A percentile compares a stretch with the other conserved stretches of the same genome.
Conservation (phyloP, 2,888 invertebrate species). For the Pristionchus maxplancki region DNA sequence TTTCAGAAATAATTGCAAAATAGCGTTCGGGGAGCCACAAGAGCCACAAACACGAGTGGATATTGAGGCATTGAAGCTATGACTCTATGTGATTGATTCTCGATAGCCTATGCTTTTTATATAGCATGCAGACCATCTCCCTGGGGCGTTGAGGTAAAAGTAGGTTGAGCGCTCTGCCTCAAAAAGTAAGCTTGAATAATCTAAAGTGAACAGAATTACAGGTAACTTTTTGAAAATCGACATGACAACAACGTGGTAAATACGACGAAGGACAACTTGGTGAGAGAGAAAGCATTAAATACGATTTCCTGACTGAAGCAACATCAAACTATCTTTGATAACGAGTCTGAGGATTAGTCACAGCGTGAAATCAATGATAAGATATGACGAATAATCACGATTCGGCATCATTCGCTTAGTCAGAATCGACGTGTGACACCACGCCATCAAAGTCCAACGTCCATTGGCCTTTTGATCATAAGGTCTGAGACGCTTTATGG, state of each 20-base stretch:
- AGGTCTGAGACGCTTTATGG: too few relatives aligned
- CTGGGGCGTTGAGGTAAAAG: background rate
- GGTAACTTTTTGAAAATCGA: background rate
- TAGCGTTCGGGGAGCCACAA: too few relatives aligned
- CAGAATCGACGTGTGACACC: background rate
- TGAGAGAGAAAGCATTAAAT: background rate
- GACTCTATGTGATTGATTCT: too few relatives aligned
- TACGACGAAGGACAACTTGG: too few relatives aligned
- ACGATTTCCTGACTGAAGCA: background rate
- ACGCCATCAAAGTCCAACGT: too few relatives aligned
- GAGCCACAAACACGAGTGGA: too few relatives aligned
- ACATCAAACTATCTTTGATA: background rate
- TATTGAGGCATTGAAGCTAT: too few relatives aligned
- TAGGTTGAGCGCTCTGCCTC: background rate
- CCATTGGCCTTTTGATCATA: too few relatives aligned
- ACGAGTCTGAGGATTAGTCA: background rate
- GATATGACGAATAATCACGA: background rate
- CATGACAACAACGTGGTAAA: background rate
- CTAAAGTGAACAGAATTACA: background rate
- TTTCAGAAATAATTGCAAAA: background rate
- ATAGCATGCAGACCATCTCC: too few relatives aligned
- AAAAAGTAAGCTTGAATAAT: background rate
- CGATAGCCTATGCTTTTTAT: too few relatives aligned
- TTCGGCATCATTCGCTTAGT: background rate
- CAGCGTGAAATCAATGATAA: background rate